Base-by-base conservation (phyloP, 2,888 invertebrate genomes). In the Buathra laborator region DNA sequence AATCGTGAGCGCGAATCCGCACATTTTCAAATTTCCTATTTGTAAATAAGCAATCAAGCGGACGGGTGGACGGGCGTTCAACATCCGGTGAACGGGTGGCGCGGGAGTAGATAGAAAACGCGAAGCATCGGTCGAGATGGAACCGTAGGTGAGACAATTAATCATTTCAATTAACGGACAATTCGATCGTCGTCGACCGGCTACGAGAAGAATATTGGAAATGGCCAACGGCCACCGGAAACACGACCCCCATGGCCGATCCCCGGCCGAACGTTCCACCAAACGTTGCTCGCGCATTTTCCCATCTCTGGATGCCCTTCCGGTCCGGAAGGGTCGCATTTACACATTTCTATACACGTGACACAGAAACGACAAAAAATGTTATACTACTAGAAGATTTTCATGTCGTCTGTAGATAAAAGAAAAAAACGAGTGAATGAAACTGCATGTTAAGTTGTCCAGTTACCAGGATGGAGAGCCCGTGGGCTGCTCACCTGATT, bases 11-110 rank as follows among this genome's bases (percentile, higher is more conserved):
- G 90, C 90, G 90, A 91, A 91, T 92, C 90, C 87, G 91, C 91
- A 91, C 93, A 93, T 93, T 94, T 93, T 94, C 94, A 92, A 93
- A 94, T 94, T 94, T 94, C 94, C 94, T 94, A 94, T 94, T 94
- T 94, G 94, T 93, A 94, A 94, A 94, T 93, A 94, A 94, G 94
- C 94, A 94, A 94, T 94, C 93, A 93, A 89, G 90, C 90, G 74
- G 83, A 78, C 76, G 84, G 80, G 77, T 70, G 81, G 68, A 79
- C 79, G 84, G 72, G 71, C 67, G 78, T 83, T 79, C 68, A 71
- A 81, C 85, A 83, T 87, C 87, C 87, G 87, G 83, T 71, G 79
- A 78, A 81, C 77, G 77, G 67, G 70, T 37, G 62, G 74, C 59
- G 71, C 43, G 78, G 64, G 53, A 82, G 64, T 59, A 68, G 77